A percentile compares a stretch with the other conserved stretches of the same genome.
These are phyloP conservation scores for Mythimna loreyi DNA, from an alignment of 2,888 invertebrate species.

Conservation along the genomic window DNA sequence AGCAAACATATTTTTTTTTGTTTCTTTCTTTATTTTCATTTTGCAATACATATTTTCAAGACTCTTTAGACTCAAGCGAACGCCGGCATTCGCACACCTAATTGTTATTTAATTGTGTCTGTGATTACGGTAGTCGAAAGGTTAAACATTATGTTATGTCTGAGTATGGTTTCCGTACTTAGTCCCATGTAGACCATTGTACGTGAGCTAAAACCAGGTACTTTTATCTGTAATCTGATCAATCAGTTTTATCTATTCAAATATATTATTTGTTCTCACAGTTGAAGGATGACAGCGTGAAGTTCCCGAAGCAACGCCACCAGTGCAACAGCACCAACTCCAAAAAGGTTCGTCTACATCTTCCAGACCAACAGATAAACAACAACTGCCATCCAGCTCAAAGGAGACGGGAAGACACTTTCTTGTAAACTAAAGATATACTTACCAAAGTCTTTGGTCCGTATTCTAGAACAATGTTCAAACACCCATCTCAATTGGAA, in stretches of 20 bases:
- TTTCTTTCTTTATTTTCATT: too few species aligned
- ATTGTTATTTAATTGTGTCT: too few species aligned
- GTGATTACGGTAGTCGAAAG: too few species aligned
- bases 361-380: slow-evolving; percentile 83
- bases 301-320: slow-evolving; percentile 79
- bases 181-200: too few species aligned
- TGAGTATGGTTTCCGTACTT: too few species aligned
- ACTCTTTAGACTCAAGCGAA: too few species aligned
- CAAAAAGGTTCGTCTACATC: slow-evolving; percentile 83
- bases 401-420: slow-evolving; percentile 82
- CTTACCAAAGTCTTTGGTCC: slow-evolving; percentile 17
- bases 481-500: not conserved
- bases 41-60: too few species aligned
- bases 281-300: slow-evolving; percentile 86
- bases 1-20: too few species aligned
- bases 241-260: not conserved
- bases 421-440: slow-evolving; percentile 72
- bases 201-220: too few species aligned
- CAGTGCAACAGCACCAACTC: slow-evolving; percentile 84
- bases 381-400: slow-evolving; percentile 81
- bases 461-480: not conserved
- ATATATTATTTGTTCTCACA: slow-evolving; percentile 49
- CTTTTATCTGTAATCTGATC: too few species aligned
- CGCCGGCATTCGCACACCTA: too few species aligned
- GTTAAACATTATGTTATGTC: too few species aligned